phyloP scores from a whole-genome alignment of 2,888 invertebrate species.

The Phengaris arion region DNA sequence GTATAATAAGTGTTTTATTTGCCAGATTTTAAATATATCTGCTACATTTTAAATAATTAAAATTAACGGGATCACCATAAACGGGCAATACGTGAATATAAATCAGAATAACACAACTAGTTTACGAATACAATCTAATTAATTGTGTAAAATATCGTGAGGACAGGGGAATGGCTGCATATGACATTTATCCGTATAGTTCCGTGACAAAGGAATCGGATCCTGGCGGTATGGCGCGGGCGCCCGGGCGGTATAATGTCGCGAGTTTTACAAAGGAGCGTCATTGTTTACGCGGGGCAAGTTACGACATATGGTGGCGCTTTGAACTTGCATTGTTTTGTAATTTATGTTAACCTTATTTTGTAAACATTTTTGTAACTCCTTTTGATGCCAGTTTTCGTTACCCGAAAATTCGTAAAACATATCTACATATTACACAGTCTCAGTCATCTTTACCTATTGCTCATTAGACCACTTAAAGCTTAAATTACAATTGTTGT shows the following conservation, averaged over 20 bases:
- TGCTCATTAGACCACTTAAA: too few species aligned
- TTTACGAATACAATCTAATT: constrained; percentile 12
- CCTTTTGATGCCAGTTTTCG: background rate
- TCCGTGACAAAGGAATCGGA: constrained; percentile 62
- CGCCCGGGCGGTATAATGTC: constrained; percentile 57
- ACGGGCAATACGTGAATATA: too few species aligned
- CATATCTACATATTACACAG: too few species aligned
- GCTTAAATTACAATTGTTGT: too few species aligned
- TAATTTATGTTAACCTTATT: constrained; percentile 28
- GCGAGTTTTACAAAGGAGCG: constrained; percentile 49
- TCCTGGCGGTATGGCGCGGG: too few species aligned
- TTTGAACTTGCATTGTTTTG: constrained; percentile 43
- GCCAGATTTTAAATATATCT: too few species aligned
- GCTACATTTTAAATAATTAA: too few species aligned
- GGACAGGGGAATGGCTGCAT: constrained; percentile 44
- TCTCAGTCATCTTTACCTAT: too few species aligned
- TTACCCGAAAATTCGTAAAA: too few species aligned
- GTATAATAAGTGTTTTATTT: too few species aligned
- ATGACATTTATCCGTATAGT: constrained; percentile 67
- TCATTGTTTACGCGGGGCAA: constrained; percentile 52
- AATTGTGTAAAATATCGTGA: constrained; percentile 16
- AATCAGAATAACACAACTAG: background rate
- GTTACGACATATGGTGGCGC: constrained; percentile 49
- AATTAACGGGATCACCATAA: too few species aligned
- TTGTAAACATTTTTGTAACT: constrained; percentile 13